A percentile compares a stretch with the other conserved stretches of the same genome.
phyloP scores from a whole-genome alignment of 2,888 invertebrate genomes.

The Nemapogon koenigi region DNA sequence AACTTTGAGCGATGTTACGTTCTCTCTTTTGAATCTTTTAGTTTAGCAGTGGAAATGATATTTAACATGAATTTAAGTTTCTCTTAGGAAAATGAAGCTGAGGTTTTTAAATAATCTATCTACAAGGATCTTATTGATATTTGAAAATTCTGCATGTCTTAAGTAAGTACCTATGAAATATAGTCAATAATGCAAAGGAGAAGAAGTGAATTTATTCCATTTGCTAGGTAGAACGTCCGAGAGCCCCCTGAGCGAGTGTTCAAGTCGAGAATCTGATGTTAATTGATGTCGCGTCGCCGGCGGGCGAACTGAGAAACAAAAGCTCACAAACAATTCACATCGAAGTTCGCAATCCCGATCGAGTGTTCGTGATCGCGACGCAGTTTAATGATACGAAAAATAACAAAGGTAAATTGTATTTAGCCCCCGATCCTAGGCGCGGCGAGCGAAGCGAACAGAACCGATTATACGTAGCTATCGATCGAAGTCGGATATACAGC shows the following conservation, averaged over 20 bases:
- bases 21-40: not conserved
- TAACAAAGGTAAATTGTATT: constrained; percentile 66
- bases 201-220: constrained; percentile 33
- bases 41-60: too few species aligned
- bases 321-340: constrained; percentile 63
- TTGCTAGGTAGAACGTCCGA: constrained; percentile 32
- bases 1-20: constrained; percentile 49
- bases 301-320: constrained; percentile 56
- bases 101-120: too few species aligned
- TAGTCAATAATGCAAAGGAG: too few species aligned
- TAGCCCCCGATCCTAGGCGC: constrained; percentile 48
- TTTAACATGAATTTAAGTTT: too few species aligned
- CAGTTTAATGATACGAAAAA: constrained; percentile 66
- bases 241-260: constrained; percentile 41
- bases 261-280: constrained; percentile 50
- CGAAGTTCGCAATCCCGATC: constrained; percentile 60
- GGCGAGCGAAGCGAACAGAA: constrained; percentile 1
- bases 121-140: too few species aligned
- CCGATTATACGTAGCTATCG: constrained; percentile 1
- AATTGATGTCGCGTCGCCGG: constrained; percentile 58
- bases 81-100: too few species aligned
- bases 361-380: constrained; percentile 60
- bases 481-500: constrained; percentile 2
- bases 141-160: too few species aligned
- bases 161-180: too few species aligned